Evolutionary conservation across 2,888 invertebrate species (phyloP).

Genomic region (Charanyca ferruginea): DNA sequence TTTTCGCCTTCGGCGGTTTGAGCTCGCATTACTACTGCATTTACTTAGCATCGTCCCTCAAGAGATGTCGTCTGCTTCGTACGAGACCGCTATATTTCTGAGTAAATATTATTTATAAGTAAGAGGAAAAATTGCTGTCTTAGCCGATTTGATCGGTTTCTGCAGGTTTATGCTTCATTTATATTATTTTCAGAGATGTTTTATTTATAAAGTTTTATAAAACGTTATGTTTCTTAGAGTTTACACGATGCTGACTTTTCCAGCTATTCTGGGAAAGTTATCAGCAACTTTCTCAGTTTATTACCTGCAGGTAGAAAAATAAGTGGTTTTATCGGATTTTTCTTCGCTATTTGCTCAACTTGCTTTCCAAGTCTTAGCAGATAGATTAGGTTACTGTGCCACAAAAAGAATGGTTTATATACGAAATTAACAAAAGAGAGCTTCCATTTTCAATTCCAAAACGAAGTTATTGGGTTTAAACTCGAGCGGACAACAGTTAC

Average conservation of each 20-base stretch:
- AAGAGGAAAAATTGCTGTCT: neutral
- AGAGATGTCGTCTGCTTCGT: constrained; percentile 44
- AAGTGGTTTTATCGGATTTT: constrained; percentile 3
- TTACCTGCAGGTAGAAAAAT: constrained; percentile 7
- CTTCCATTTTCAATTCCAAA: constrained; percentile 16
- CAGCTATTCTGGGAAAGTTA: constrained; percentile 3
- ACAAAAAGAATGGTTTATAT: neutral
- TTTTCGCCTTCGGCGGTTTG: constrained; percentile 50
- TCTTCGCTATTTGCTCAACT: neutral
- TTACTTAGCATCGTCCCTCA: constrained; percentile 53
- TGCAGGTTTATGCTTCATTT: constrained; percentile 1
- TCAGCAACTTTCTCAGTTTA: constrained; percentile 19
- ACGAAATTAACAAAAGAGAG: constrained; percentile 6
- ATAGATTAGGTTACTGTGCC: neutral
- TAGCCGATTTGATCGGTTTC: neutral
- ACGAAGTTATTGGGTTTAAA: constrained; percentile 5
- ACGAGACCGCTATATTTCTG: constrained; percentile 45
- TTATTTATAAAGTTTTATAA: neutral
- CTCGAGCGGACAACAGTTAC: constrained; percentile 33
- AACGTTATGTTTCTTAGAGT: neutral
- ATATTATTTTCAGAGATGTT: constrained; percentile 1
- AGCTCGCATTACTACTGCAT: constrained; percentile 57
- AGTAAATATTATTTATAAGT: constrained; percentile 50
- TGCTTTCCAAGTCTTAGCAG: neutral
- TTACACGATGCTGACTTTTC: neutral